These are phyloP conservation scores for Malacoctenus gilli DNA, from an alignment of 2,797 vertebrate genomes.

Conservation along the genomic window DNA sequence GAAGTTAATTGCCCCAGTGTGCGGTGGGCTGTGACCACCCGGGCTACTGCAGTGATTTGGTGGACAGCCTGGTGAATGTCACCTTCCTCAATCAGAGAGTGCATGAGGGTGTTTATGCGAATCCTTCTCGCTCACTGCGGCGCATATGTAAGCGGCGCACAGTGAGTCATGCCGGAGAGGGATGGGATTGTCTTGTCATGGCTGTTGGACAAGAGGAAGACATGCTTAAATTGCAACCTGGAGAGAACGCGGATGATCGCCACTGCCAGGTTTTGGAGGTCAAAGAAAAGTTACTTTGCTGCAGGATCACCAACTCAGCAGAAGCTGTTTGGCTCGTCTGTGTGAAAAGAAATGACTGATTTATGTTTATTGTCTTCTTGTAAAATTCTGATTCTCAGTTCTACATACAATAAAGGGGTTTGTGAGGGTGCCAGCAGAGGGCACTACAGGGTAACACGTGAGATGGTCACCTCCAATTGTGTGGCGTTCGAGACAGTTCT, in stretches of 20 bases:
- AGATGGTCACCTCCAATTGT: not conserved
- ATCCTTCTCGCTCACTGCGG: conserved; percentile 9
- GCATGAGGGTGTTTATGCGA: conserved; percentile 11
- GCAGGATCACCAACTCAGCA: not conserved
- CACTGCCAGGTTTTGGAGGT: conserved; percentile 22
- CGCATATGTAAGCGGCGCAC: conserved; percentile 12
- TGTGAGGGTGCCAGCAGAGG: conserved; percentile 54
- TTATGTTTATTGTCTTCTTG: too few relatives aligned
- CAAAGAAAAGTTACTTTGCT: conserved; percentile 23
- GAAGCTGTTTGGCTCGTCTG: not conserved
- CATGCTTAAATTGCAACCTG: conserved; percentile 18
- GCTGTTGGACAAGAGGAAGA: conserved; percentile 24
- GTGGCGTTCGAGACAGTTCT: not conserved
- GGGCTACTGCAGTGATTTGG: conserved; percentile 30
- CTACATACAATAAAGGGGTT: too few relatives aligned
- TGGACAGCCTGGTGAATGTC: conserved; percentile 39
- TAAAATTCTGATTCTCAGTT: too few relatives aligned
- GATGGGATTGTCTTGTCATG: conserved; percentile 14
- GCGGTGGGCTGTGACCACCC: conserved; percentile 7
- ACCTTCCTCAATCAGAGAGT: conserved; percentile 30
- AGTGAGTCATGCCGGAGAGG: conserved; percentile 56
- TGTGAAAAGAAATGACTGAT: not conserved
- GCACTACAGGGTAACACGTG: conserved; percentile 59
- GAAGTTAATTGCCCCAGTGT: conserved; percentile 44
- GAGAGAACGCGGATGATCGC: conserved; percentile 5